These are phyloP conservation scores for Micropoecilia bifurca DNA, from an alignment of 2,797 vertebrate species.

Conservation along the genomic window DNA sequence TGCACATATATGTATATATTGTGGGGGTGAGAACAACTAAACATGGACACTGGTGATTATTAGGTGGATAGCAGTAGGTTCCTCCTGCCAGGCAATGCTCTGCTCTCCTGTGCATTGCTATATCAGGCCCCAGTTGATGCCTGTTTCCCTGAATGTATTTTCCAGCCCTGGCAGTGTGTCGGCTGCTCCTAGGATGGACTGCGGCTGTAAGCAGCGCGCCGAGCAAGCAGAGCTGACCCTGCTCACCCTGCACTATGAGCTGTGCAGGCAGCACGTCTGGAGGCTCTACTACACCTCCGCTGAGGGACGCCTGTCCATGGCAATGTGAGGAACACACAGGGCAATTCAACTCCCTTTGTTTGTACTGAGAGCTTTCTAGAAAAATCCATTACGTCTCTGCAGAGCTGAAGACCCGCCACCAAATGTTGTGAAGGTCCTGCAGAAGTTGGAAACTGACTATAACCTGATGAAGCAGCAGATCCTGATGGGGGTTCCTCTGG, in stretches of 20 bases:
- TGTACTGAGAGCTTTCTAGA: not conserved
- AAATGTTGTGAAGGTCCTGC: slow-evolving; percentile 45
- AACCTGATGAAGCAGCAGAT: slow-evolving; percentile 64
- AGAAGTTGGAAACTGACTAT: slow-evolving; percentile 68
- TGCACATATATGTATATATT: too few species aligned
- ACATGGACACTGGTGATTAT: too few species aligned
- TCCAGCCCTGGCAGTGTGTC: not conserved
- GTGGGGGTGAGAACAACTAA: too few species aligned
- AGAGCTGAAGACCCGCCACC: slow-evolving; percentile 48
- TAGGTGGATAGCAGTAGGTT: too few species aligned
- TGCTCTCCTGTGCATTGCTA: too few species aligned
- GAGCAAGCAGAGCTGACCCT: not conserved
- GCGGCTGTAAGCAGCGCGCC: not conserved
- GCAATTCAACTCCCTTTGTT: not conserved
- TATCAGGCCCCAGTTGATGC: not conserved
- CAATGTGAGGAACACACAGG: not conserved
- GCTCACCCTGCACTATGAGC: not conserved
- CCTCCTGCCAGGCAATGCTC: too few species aligned
- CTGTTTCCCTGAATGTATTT: not conserved
- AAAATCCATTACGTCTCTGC: not conserved
- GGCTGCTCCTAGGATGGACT: not conserved
- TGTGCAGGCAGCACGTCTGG: not conserved
- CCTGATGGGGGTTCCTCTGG: slow-evolving; percentile 66
- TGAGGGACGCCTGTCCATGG: not conserved
- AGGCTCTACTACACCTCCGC: not conserved